phyloP scores from a whole-genome alignment of 2,888 invertebrate genomes.

The Cyrtodaria siliqua region DNA sequence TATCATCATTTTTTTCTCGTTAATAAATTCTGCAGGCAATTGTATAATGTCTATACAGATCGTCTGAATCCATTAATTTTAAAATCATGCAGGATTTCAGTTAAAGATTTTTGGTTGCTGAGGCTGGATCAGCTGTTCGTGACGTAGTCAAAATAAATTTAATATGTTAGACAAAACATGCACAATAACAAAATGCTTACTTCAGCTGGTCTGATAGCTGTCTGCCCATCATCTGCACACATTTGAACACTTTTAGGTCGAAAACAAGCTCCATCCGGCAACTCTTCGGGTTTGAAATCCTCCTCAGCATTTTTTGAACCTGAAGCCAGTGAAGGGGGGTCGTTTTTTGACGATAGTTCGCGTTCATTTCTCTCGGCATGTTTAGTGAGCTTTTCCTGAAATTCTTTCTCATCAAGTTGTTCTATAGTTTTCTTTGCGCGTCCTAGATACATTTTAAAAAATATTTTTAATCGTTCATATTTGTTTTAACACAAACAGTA shows the following conservation, averaged over 20 bases:
- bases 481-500: slow-evolving; percentile 7
- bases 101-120: too few relatives aligned
- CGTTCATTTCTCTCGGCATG: slow-evolving; percentile 61
- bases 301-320: slow-evolving; percentile 40
- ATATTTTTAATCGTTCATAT: not conserved
- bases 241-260: slow-evolving; percentile 69
- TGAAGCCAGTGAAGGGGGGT: slow-evolving; percentile 25
- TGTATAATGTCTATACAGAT: too few relatives aligned
- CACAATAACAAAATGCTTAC: slow-evolving; percentile 37
- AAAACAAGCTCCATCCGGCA: slow-evolving; percentile 79
- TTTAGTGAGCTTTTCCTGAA: slow-evolving; percentile 69
- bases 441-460: slow-evolving; percentile 71
- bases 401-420: slow-evolving; percentile 69
- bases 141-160: not conserved
- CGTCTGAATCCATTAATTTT: too few relatives aligned
- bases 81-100: too few relatives aligned
- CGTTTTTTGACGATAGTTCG: slow-evolving; percentile 18
- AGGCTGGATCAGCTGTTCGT: slow-evolving; percentile 22
- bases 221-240: slow-evolving; percentile 60
- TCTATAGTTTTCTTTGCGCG: slow-evolving; percentile 74
- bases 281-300: slow-evolving; percentile 70
- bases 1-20: too few relatives aligned
- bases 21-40: too few relatives aligned
- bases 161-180: not conserved
- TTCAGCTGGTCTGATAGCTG: slow-evolving; percentile 74